A percentile compares a stretch with the other conserved stretches of the same genome.
Conservation (phyloP, 92 coral and sea anemone genomes). For the Umimayanthus kanabou region DNA sequence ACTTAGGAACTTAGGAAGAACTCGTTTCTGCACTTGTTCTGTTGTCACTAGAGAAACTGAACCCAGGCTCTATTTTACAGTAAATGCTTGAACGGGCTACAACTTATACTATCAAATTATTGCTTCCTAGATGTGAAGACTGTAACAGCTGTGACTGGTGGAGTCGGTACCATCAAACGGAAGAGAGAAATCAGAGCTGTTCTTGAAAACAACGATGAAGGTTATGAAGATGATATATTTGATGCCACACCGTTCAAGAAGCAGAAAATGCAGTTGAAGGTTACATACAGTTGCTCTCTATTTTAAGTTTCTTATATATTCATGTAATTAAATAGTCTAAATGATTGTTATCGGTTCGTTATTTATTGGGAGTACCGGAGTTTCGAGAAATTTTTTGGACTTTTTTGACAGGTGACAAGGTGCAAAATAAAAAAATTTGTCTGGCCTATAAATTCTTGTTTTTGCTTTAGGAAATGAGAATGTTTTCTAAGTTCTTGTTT, state of each 20-base stretch:
- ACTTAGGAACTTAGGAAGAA: no score
- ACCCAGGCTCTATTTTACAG: no score
- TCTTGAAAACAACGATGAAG: conserved; percentile 83
- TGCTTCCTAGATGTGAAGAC: conserved; percentile 32
- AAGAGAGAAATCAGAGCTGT: conserved; percentile 86
- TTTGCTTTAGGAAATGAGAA: no score
- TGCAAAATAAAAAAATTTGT: no score
- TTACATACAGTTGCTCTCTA: conserved; percentile 3
- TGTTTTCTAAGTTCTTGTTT: no score
- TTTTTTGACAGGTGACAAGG: no score
- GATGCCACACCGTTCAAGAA: conserved; percentile 95
- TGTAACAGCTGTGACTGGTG: conserved; percentile 69
- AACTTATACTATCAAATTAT: neutral
- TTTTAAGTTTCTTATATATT: neutral
- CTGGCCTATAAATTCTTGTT: no score
- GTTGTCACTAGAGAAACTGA: neutral
- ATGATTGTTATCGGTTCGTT: no score
- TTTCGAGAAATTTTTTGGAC: no score
- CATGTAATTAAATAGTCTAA: no score
- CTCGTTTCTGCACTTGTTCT: neutral
- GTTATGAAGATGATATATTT: conserved; percentile 92
- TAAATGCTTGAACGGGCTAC: no score
- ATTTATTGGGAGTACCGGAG: no score
- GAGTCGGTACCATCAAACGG: conserved; percentile 91
- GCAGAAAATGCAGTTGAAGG: conserved; percentile 64